Conservation (phyloP, 2,113 vertebrate genomes). For the Ptilonorhynchus violaceus region DNA sequence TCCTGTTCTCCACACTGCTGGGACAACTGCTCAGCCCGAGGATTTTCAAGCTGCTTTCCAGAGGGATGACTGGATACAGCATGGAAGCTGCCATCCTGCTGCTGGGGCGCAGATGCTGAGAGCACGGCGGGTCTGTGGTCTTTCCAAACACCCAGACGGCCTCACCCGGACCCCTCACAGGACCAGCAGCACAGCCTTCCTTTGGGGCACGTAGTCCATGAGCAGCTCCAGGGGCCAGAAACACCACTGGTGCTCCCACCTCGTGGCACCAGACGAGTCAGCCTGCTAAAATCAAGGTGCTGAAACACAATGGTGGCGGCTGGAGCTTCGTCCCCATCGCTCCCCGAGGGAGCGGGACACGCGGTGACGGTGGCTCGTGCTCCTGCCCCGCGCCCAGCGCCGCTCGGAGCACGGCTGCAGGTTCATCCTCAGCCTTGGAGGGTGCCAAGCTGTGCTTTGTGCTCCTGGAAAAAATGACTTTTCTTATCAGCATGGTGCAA, state of each 20-base stretch:
- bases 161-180: rapidly evolving
- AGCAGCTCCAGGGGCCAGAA: not conserved
- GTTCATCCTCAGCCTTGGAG: not conserved
- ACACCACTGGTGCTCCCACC: rapidly evolving
- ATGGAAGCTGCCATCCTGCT: not conserved
- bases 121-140: not conserved
- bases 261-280: rapidly evolving
- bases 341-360: rapidly evolving
- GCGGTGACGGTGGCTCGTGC: rapidly evolving
- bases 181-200: not conserved
- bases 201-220: rapidly evolving
- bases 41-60: not conserved
- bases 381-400: not conserved
- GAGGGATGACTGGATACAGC: not conserved
- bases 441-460: not conserved
- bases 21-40: not conserved
- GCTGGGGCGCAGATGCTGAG: not conserved
- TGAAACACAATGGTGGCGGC: not conserved
- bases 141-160: rapidly evolving
- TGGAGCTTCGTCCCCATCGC: not conserved
- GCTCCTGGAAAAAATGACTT: not conserved
- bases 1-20: rapidly evolving
- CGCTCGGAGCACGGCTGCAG: rapidly evolving
- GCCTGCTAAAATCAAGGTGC: not conserved
- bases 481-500: not conserved